Evolutionary conservation across 2,113 vertebrate species (phyloP).

Genomic region (Phyllopteryx taeniolatus): DNA sequence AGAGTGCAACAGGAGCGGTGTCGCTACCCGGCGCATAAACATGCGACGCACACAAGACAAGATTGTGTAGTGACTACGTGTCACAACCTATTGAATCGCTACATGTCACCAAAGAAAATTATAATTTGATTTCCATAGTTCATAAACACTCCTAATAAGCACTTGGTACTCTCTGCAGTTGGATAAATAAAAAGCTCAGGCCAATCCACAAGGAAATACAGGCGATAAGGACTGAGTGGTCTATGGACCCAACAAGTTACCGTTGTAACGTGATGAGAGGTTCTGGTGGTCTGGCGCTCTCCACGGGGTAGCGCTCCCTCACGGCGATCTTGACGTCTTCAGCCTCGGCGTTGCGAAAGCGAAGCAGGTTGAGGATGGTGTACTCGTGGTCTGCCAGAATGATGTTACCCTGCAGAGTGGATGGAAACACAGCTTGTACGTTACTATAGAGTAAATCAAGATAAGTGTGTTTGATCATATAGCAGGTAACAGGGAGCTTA

Average conservation of each 20-base stretch:
- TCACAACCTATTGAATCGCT: too few relatives aligned
- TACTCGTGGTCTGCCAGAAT: slow-evolving; percentile 90
- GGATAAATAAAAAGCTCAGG: neutral
- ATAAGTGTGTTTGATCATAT: neutral
- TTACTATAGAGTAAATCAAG: neutral
- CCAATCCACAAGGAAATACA: too few relatives aligned
- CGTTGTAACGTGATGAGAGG: slow-evolving; percentile 81
- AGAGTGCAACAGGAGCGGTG: too few relatives aligned
- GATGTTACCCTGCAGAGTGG: slow-evolving; percentile 84
- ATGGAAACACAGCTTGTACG: slow-evolving; percentile 6
- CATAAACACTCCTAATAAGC: too few relatives aligned
- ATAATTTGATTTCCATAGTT: too few relatives aligned
- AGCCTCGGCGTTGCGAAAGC: slow-evolving; percentile 85
- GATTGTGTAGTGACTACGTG: too few relatives aligned
- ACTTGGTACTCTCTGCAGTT: neutral
- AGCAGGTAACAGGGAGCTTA: too few relatives aligned
- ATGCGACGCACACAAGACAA: too few relatives aligned
- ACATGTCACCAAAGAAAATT: too few relatives aligned
- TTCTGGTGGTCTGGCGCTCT: slow-evolving; percentile 76
- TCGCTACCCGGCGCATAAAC: too few relatives aligned
- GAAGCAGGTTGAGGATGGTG: slow-evolving; percentile 89
- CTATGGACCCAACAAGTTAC: slow-evolving; percentile 51
- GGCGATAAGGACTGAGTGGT: neutral
- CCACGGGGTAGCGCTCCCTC: slow-evolving; percentile 87
- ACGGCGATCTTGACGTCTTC: slow-evolving; percentile 95